Conservation (phyloP, 2,888 invertebrate genomes). For the Tiliacea aurago region DNA sequence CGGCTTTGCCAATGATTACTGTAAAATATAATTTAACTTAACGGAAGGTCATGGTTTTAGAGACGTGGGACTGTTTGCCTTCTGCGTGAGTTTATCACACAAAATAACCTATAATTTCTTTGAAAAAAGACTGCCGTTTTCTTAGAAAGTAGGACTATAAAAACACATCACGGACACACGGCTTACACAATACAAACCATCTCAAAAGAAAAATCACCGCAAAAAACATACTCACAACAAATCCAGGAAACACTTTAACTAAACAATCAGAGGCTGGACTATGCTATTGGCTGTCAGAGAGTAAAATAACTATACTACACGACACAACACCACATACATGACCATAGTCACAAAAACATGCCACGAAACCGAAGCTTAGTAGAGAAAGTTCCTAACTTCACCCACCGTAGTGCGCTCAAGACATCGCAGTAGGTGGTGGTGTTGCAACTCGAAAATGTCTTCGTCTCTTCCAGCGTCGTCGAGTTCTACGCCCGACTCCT, state of each 20-base stretch:
- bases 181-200: slow-evolving; percentile 34
- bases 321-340: slow-evolving; percentile 56
- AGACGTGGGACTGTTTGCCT: slow-evolving; percentile 23
- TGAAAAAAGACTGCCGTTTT: background rate
- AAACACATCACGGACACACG: slow-evolving; percentile 44
- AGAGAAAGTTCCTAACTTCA: slow-evolving; percentile 46
- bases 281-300: slow-evolving; percentile 45
- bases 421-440: slow-evolving; percentile 99
- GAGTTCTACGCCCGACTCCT: slow-evolving; percentile 97
- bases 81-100: background rate
- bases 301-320: slow-evolving; percentile 52
- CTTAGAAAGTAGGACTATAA: slow-evolving; percentile 36
- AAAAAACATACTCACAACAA: slow-evolving; percentile 57
- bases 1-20: slow-evolving; percentile 44
- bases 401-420: slow-evolving; percentile 98
- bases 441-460: slow-evolving; percentile 99
- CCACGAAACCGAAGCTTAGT: slow-evolving; percentile 53
- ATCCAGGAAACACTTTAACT: slow-evolving; percentile 39
- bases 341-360: slow-evolving; percentile 58
- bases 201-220: slow-evolving; percentile 32
- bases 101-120: slow-evolving; percentile 3
- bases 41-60: slow-evolving; percentile 18
- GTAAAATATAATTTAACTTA: slow-evolving; percentile 43
- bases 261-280: slow-evolving; percentile 56
- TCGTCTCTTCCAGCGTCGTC: slow-evolving; percentile 97